phyloP scores from a whole-genome alignment of 2,888 invertebrate species.

The Hedya salicella region DNA sequence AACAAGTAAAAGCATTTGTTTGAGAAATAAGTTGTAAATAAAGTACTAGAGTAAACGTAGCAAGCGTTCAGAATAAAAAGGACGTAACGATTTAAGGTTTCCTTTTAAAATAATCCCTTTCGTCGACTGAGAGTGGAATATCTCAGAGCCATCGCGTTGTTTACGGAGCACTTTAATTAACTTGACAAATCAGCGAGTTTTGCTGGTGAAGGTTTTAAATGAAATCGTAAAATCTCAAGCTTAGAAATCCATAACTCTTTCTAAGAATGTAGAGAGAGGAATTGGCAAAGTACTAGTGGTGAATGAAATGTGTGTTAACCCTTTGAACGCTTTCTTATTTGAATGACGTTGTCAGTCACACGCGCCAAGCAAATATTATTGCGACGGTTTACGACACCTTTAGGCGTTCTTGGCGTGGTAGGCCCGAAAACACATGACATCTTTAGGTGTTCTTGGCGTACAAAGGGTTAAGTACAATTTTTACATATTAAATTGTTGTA shows the following conservation, averaged over 20 bases:
- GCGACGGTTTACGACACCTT: no score
- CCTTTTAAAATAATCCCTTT: not conserved
- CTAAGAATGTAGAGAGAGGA: not conserved
- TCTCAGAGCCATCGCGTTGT: slow-evolving; percentile 3
- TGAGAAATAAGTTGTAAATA: slow-evolving; percentile 20
- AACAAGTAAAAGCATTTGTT: slow-evolving; percentile 3
- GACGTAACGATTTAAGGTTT: not conserved
- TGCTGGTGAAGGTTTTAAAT: not conserved
- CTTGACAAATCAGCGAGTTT: slow-evolving; percentile 17
- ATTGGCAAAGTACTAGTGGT: no score
- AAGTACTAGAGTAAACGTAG: slow-evolving; percentile 10
- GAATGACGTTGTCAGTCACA: no score
- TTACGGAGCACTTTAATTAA: slow-evolving; percentile 23
- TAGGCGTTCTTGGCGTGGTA: no score
- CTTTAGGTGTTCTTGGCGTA: no score
- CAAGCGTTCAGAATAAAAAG: not conserved
- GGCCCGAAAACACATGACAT: no score
- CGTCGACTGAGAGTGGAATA: not conserved
- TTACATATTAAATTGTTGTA: no score
- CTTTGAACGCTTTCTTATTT: no score
- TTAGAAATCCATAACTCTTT: not conserved
- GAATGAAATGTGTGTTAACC: no score
- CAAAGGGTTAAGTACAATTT: no score
- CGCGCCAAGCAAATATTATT: no score
- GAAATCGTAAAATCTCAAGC: not conserved